Evolutionary conservation across 1,140 invertebrate genomes (phyloP), one percentile per base, ranked within the genome.

Genomic region (Nomia melanderi): DNA sequence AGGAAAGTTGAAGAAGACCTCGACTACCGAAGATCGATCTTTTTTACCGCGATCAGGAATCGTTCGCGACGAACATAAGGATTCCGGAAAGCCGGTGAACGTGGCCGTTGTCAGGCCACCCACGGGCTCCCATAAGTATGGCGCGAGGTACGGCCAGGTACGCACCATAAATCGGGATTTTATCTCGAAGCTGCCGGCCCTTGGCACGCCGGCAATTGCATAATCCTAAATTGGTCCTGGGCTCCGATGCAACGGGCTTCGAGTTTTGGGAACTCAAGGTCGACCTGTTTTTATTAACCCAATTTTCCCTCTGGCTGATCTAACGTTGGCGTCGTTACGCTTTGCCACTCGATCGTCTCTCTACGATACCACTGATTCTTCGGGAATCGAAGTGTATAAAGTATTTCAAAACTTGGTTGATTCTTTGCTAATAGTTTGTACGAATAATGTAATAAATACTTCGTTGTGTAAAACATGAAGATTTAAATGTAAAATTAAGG

Each of bases 121-220:
- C 90, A 92, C 89, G 89, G 83, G 69, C 84, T 88, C 87, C 90
- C 90, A 92, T 91, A 91, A 91, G 89, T 91, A 91, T 91, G 88
- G 82, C 41, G 71, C 82, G 76, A 86, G 80, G 79, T 86, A 87
- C 85, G 82, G 82, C 73, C 83, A 79, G 73, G 73, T 70, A 81
- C 79, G 73, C 74, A 76, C 90, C 88, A 91, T 91, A 92, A 92
- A 91, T 91, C 85, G 86, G 90, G 87, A 89, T 90, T 92, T 91
- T 92, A 92, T 92, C 90, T 89, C 88, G 86, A 83, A 86, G 80
- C 78, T 83, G 85, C 65, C 82, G 71, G 56, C 54, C 77, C 73
- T 57, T 62, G 69, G 53, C 60, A 70, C 78, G 79, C 76, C 73
- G 77, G 56, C 79, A 56, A 77, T 90, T 90, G 86, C 87, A 86